Evolutionary conservation across 2,888 invertebrate species (phyloP), one percentile per base, ranked within the genome.

Genomic region (Leptopterna dolabrata): DNA sequence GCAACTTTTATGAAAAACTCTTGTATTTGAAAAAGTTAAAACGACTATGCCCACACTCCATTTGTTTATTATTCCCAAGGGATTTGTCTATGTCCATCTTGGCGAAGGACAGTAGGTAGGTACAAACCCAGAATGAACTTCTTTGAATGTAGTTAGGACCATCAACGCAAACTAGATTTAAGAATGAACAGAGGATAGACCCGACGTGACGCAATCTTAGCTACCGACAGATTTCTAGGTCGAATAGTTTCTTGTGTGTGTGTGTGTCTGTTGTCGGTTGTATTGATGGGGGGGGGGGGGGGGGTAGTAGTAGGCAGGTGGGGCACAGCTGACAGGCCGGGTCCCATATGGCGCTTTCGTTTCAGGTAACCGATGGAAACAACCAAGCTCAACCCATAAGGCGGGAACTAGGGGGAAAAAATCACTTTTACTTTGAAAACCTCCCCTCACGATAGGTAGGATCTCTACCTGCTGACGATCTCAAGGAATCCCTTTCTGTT

Each of bases 331-430:
- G 84, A 70, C 84, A 84, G 36, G 2, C 43, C 29, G 9, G 19
- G 63, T 30, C 71, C 70, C 84, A 84, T 84, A 84, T 84, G 84
- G 84, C 84, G 84, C 84, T 84, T 84, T 84, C 84, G 84, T 84
- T 84, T 84, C 84, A 84, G 84, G 80, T 80, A 80, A 80, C 80
- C 63, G 19, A 80, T 45, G 51, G 80, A 80, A 43, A 41, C 41
- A 41, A 41, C 45, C 29, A 80, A 29, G 19, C 19, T 36, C 19
- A 4, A 13, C 73, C 73, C 36, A 29, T 4, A 45, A 16, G 24
- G 51, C 45, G 45, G 80, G 80, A 80, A 51, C 0, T 0, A 19
- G 9, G 41, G 47, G 41, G 16, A 80, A 80, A 80, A 80, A 80
- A 80, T 47, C 80, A 80, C 80, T 80, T 80, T 80, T 80, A 41